phyloP scores from a whole-genome alignment of 2,888 invertebrate genomes.

The Tetranychus piercei region DNA sequence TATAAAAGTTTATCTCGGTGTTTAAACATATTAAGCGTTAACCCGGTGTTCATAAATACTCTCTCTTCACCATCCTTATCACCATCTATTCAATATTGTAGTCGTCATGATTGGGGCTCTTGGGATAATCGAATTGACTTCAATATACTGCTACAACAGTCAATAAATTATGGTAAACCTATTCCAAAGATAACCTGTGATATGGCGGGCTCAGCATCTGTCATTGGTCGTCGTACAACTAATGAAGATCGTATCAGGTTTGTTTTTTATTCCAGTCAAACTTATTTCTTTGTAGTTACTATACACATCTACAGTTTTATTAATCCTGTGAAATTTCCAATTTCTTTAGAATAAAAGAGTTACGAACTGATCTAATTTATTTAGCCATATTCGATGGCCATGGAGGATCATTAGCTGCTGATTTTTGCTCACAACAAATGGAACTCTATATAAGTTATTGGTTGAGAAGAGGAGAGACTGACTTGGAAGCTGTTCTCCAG shows the following conservation, averaged over 20 bases:
- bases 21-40: conserved; percentile 8
- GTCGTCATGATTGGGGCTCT: conserved; percentile 29
- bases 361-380: conserved; percentile 33
- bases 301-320: background rate
- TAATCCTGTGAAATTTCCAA: background rate
- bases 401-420: conserved; percentile 35
- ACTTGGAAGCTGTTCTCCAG: conserved; percentile 32
- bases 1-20: conserved; percentile 9
- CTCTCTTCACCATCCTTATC: background rate
- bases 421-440: conserved; percentile 34
- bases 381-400: conserved; percentile 40
- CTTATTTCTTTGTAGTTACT: too few relatives aligned
- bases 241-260: conserved; percentile 36
- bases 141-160: conserved; percentile 33
- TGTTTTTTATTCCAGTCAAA: background rate
- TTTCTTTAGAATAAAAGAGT: conserved; percentile 28
- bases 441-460: conserved; percentile 32
- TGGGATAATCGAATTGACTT: conserved; percentile 37
- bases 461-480: conserved; percentile 30
- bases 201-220: conserved; percentile 33
- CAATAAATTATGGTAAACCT: conserved; percentile 36
- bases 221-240: conserved; percentile 33
- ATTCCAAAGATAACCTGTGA: conserved; percentile 35
- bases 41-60: background rate
- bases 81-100: background rate